Percentiles rank a stretch among this genome's conserved stretches.
These are phyloP conservation scores for Phaetusa simplex DNA, from an alignment of 2,113 vertebrate genomes.

Conservation along the genomic window DNA sequence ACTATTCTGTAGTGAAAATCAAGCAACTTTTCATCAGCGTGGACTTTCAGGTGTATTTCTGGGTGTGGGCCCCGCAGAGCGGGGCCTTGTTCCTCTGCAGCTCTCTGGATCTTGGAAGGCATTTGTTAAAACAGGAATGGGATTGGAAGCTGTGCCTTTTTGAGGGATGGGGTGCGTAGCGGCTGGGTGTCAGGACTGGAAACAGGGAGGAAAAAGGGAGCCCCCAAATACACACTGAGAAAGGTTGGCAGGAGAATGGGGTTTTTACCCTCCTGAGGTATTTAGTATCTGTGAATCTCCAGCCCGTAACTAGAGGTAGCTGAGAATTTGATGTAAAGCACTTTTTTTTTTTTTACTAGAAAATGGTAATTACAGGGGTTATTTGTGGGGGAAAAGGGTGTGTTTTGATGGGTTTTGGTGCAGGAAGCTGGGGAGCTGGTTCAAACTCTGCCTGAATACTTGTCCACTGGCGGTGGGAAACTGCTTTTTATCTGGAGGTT, in stretches of 20 bases:
- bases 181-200: background rate
- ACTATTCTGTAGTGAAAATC: background rate
- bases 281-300: background rate
- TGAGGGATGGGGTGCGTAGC: background rate
- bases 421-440: background rate
- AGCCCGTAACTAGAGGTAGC: background rate
- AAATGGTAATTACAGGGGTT: background rate
- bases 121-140: background rate
- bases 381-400: background rate
- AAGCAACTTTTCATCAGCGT: background rate
- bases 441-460: background rate
- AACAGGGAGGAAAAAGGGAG: background rate
- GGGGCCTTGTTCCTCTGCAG: background rate
- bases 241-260: background rate
- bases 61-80: no score
- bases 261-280: background rate
- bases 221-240: background rate
- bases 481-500: background rate
- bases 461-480: background rate
- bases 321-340: background rate
- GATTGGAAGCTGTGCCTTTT: background rate
- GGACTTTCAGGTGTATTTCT: background rate
- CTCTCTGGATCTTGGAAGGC: background rate
- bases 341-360: background rate
- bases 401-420: background rate